Base-by-base conservation (phyloP, 53 echinoderm and acorn worm genomes). In the Echinometra lucunter region DNA sequence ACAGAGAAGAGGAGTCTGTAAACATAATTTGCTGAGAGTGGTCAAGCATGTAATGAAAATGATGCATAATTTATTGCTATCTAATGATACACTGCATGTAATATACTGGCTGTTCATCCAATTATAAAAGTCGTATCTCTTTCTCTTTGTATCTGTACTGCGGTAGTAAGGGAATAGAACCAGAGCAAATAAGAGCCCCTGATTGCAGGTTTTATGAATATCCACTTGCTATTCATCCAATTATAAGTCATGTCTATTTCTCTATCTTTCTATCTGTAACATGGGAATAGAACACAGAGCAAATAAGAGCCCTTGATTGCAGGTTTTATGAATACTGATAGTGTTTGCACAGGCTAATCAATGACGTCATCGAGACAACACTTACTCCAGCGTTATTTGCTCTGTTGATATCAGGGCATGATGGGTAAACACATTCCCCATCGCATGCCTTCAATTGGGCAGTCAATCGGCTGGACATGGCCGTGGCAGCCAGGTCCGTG, bases 321-420 rank as follows among this genome's bases (percentile, higher is more conserved):
- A 38, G 89, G 89, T 89, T 40, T 89, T 89, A 89, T 89, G 92
- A 75, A 78, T 78, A 92, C 92, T 78, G 78, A 92, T 92, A 78
- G 92, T 92, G 92, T 92, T 92, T 92, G 92, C 49, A 28, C 92
- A 92, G 92, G 92, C 57, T 92, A 92, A 92, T 92, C 49, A 75
- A 57, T 92, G 92, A 92, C 92, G 92, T 92, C 92, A 92, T 32
- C 28, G 8, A 30, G 34, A 53, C 72, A 47, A 78, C 75, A 78
- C 75, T 49, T 55, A 49, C 92, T 34, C 74, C 18, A n/a, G 55
- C 55, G 78, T 91, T 91, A 67, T 91, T 91, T 91, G 91, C 69
- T 40, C 45, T 66, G 67, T 91, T 91, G 91, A 91, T 91, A 91
- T 66, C 45, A 42, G 66, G 91, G 91, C 69, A 91, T 67, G 91